phyloP scores from a whole-genome alignment of 2,888 invertebrate genomes.

The Lasioglossum vierecki region DNA sequence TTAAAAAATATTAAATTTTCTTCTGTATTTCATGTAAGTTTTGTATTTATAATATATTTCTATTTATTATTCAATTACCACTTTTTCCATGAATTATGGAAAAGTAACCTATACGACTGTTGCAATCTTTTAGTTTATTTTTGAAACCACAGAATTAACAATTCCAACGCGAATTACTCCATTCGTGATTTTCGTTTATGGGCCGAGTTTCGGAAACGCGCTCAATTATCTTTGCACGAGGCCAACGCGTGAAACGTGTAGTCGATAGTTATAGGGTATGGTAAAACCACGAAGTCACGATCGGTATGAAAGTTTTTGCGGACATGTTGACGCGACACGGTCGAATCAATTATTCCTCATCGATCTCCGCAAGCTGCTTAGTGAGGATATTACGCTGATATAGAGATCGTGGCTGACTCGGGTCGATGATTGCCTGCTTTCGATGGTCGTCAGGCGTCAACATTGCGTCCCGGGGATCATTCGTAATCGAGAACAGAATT shows the following conservation, averaged over 20 bases:
- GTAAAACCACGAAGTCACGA: background rate
- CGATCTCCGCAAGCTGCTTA: constrained; percentile 28
- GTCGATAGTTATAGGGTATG: background rate
- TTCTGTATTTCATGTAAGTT: no score
- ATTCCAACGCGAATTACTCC: background rate
- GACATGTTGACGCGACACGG: constrained; percentile 8
- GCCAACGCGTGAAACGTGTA: background rate
- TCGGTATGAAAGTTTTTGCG: background rate
- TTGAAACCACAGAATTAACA: background rate
- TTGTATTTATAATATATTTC: no score
- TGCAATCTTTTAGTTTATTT: background rate
- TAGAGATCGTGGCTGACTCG: constrained; percentile 62
- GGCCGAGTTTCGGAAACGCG: background rate
- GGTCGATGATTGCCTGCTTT: constrained; percentile 64
- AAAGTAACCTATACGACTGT: no score
- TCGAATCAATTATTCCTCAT: constrained; percentile 33
- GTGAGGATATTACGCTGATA: constrained; percentile 56
- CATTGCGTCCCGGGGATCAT: constrained; percentile 63
- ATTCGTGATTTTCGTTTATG: background rate
- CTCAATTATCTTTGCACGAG: background rate
- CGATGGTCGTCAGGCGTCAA: constrained; percentile 67
- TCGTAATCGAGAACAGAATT: constrained; percentile 72
- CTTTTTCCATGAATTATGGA: background rate
- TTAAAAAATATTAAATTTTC: no score
- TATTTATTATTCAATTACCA: no score